Percentiles rank a stretch among this genome's conserved stretches.
These are phyloP conservation scores for Stenopsyche tienmushanensis DNA, from an alignment of 1,140 invertebrate genomes.

Conservation along the genomic window DNA sequence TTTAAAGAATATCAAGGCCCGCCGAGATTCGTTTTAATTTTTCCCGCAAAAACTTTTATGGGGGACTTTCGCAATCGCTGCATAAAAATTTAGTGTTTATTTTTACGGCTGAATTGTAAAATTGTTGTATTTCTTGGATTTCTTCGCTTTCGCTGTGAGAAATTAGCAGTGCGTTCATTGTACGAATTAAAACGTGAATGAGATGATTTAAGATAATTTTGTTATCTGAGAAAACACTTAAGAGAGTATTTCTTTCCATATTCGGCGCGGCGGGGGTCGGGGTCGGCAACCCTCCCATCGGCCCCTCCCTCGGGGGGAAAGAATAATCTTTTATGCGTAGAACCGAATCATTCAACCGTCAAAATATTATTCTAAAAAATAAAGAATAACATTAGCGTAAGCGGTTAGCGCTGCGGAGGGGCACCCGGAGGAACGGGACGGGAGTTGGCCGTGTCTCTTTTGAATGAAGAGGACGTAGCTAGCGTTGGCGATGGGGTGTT, in stretches of 20 bases:
- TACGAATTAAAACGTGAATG: conserved; percentile 1
- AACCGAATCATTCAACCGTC: conserved; percentile 40
- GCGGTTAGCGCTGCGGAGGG: conserved; percentile 33
- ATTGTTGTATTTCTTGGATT: too few relatives aligned
- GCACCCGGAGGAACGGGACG: neutral
- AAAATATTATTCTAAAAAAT: conserved; percentile 44
- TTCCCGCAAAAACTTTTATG: too few relatives aligned
- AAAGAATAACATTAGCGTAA: conserved; percentile 43
- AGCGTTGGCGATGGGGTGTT: conserved; percentile 35
- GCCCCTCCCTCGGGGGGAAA: conserved; percentile 22
- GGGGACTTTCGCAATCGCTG: too few relatives aligned
- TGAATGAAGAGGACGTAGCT: neutral
- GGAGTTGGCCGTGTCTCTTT: neutral
- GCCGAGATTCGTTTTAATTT: too few relatives aligned
- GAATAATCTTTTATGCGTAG: conserved; percentile 41
- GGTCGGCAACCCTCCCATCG: neutral
- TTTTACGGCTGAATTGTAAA: too few relatives aligned
- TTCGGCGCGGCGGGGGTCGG: neutral
- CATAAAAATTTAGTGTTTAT: too few relatives aligned
- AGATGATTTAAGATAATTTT: conserved; percentile 8
- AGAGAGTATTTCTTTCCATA: neutral
- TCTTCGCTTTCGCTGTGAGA: neutral
- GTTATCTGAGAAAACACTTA: conserved; percentile 3
- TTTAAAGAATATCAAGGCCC: too few relatives aligned
- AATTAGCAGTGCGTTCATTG: neutral